Conservation (phyloP, 2,888 invertebrate species). For the Ganaspis brasiliensis region DNA sequence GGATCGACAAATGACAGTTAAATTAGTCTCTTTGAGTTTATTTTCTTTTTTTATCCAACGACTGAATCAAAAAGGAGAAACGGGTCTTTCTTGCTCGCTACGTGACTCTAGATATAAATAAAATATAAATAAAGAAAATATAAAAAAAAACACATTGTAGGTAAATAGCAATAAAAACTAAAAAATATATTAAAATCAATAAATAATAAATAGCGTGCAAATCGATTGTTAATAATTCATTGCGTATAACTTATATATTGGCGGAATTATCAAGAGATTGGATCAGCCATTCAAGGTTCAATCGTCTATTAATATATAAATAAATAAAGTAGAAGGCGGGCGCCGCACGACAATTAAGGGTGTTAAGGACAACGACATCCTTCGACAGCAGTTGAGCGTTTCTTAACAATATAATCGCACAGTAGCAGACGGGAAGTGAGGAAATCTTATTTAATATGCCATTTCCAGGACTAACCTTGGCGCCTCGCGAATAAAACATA, state of each 20-base stretch:
- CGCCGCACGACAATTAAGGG: not conserved
- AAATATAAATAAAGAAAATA: no score
- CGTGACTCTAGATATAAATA: no score
- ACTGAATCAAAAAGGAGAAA: no score
- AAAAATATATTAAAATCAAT: no score
- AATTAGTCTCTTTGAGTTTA: no score
- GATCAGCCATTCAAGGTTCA: slow-evolving; percentile 19
- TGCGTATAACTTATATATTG: not conserved
- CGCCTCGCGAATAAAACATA: slow-evolving; percentile 17
- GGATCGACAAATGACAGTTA: no score
- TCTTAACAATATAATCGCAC: not conserved
- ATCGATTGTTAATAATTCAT: not conserved
- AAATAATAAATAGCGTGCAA: not conserved
- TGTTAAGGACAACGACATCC: slow-evolving; percentile 22
- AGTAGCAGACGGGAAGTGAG: slow-evolving; percentile 25
- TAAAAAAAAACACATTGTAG: no score
- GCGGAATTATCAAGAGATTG: slow-evolving; percentile 7
- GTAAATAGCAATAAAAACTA: no score
- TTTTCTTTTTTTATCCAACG: no score
- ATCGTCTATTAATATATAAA: slow-evolving; percentile 14
- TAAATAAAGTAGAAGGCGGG: slow-evolving; percentile 13
- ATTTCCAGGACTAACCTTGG: slow-evolving; percentile 12
- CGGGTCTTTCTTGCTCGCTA: no score
- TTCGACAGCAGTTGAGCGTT: not conserved
- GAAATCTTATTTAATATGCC: slow-evolving; percentile 29